Base-by-base conservation (phyloP, 2,797 vertebrate genomes). In the Meda fulgida region DNA sequence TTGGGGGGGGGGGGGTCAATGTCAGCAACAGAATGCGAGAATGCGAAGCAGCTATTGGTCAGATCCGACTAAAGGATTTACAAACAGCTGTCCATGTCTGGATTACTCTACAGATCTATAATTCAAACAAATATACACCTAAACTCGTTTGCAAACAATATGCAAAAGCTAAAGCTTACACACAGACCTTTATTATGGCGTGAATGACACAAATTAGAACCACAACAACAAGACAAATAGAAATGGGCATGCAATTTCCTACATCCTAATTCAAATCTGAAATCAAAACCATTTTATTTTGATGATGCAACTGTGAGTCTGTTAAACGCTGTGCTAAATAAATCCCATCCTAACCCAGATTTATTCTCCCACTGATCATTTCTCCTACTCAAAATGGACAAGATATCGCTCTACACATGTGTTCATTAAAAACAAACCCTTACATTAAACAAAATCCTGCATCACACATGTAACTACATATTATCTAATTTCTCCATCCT, bases 41-140 rank as follows among this genome's bases (percentile, higher is more conserved):
- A 84, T 55, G 55, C 26, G 23, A 63, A 73, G 58, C 76, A 66
- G 65, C 84, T 67, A 87, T 77, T 84, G 83, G 88, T 72, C 58
- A 87, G 84, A 69, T 80, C 23, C 34, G 10, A 53, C 71, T 60
- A 55, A 73, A 69, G 82, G 84, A 85, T 89, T 89, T 87, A 87
- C 58, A 85, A 66, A 78, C 84, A 89, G 76, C 77, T 89, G 84
- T 72, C 78, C 16, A 23, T 81, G 82, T 85, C 83, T 85, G 80
- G 79, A 88, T 88, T 87, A 85, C 84, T 71, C 70, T 58, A 43
- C 80, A 75, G 82, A 88, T 63, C 34, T 76, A 65, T 40, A 38
- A 26, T 73, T 72, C 51, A 66, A 46, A 73, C 43, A 75, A 70
- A 75, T 38, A 80, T 53, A 67, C 76, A 40, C 18, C 43, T 58